These are phyloP conservation scores for Engraulis encrasicolus DNA, from an alignment of 2,113 vertebrate species.

Conservation along the genomic window DNA sequence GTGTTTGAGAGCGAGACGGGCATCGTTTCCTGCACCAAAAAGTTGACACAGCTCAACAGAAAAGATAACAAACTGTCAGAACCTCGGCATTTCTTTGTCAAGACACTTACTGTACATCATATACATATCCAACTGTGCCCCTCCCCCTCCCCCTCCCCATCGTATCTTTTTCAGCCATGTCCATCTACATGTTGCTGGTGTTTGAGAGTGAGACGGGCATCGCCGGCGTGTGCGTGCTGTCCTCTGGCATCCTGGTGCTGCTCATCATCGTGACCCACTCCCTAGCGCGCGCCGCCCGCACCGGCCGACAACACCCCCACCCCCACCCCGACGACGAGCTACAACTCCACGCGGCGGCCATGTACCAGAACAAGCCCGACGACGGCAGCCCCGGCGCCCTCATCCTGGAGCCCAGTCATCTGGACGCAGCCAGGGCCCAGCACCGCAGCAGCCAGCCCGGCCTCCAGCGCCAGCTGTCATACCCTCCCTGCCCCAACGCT, in stretches of 20 bases:
- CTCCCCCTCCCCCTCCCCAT: no score
- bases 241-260: conserved; percentile 79
- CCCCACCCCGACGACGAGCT: conserved; percentile 67
- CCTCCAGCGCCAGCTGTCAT: conserved; percentile 73
- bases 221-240: conserved; percentile 80
- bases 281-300: conserved; percentile 71
- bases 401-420: conserved; percentile 65
- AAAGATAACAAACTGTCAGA: not conserved
- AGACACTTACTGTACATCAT: no score
- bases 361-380: conserved; percentile 76
- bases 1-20: conserved; percentile 82
- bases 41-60: conserved; percentile 22
- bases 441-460: conserved; percentile 71
- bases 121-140: not conserved
- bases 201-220: conserved; percentile 83
- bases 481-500: conserved; percentile 63
- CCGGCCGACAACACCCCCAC: conserved; percentile 36
- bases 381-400: conserved; percentile 50
- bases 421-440: conserved; percentile 60
- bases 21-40: no score
- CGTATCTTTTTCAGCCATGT: conserved; percentile 74
- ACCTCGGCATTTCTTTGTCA: not conserved
- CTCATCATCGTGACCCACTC: conserved; percentile 74
- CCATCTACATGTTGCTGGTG: conserved; percentile 85
- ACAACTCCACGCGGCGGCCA: no score